These are phyloP conservation scores for Pseudochirops corinnae DNA, from an alignment of 2,797 vertebrate species.

Conservation along the genomic window DNA sequence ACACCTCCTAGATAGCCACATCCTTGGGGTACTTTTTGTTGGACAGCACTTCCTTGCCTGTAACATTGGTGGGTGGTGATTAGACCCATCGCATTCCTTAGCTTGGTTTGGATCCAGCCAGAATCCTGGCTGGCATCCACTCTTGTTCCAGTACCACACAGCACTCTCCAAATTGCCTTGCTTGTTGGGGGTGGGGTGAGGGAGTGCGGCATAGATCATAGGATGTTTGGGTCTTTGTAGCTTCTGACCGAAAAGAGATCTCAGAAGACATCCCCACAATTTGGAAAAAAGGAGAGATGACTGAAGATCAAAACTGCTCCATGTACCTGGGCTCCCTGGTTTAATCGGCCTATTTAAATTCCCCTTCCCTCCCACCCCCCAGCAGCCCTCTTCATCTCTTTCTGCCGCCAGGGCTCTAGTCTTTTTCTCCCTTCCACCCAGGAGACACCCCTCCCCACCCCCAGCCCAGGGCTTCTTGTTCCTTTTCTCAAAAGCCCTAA, in stretches of 20 bases:
- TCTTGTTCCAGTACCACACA: not conserved
- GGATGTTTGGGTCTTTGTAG: not conserved
- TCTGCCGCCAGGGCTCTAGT: not conserved
- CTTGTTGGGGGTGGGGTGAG: not conserved
- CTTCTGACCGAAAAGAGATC: not conserved
- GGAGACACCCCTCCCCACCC: not conserved
- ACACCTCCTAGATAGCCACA: not conserved
- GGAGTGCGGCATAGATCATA: not conserved
- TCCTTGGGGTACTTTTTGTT: not conserved
- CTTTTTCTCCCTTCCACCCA: not conserved
- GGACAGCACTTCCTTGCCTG: not conserved
- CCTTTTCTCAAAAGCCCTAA: conserved; percentile 53
- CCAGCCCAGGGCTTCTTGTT: not conserved
- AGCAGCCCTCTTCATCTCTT: not conserved
- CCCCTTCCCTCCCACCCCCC: not conserved
- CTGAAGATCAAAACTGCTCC: not conserved
- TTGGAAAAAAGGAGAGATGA: not conserved
- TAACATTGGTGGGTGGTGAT: not conserved
- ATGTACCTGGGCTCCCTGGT: not conserved
- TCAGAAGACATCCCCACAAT: not conserved
- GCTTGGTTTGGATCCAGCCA: not conserved
- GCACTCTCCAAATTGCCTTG: not conserved
- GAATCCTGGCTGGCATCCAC: not conserved
- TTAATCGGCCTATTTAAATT: not conserved
- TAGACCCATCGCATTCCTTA: not conserved